Evolutionary conservation across 2,797 vertebrate species (phyloP), one percentile per base, ranked within the genome.

Genomic region (Tapera naevia): DNA sequence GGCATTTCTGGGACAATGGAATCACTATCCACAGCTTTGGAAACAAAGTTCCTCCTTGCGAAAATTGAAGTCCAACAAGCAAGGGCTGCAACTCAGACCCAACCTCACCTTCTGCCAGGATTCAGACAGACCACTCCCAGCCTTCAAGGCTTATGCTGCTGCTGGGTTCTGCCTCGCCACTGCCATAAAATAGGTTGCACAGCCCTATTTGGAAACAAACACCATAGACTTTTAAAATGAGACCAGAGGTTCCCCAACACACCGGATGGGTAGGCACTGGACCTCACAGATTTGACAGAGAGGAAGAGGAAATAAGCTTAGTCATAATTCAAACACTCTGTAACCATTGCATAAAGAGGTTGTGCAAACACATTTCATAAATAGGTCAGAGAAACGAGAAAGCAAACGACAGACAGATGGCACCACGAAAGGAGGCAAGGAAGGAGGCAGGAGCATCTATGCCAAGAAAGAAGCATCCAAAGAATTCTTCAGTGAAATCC

Each of bases 361-460:
- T 88, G 84, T 79, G 86, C 67, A 89, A 88, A 90, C 19, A 0
- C 3, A 13, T 76, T 76, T 93, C 88, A 94, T 74, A 95, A 94
- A 93, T 65, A 93, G 85, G 91, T 86, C 95, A 94, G 88, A 72
- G 87, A 89, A 79, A 86, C 3, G 46, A 56, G 73, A 87, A 94
- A 78, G 81, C 57, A 35, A 93, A 76, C 35, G 92, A 86, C 76
- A 91, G 88, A 51, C 91, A 93, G 93, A 96, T 90, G 91, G 89
- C 85, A 84, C 3, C 1, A 82, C 0, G 0, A 76, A 80, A 48
- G 81, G 69, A 76, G 56, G 70, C 6, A 7, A 58, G 78, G 67
- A 54, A 65, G 85, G 48, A 46, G 78, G 62, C 37, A 89, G 83
- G 64, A 89, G 64, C 70, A 57, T 58, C 65, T 8, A 46, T 86